These are phyloP conservation scores for Apis dorsata DNA, from an alignment of 1,140 invertebrate genomes.

Conservation along the genomic window DNA sequence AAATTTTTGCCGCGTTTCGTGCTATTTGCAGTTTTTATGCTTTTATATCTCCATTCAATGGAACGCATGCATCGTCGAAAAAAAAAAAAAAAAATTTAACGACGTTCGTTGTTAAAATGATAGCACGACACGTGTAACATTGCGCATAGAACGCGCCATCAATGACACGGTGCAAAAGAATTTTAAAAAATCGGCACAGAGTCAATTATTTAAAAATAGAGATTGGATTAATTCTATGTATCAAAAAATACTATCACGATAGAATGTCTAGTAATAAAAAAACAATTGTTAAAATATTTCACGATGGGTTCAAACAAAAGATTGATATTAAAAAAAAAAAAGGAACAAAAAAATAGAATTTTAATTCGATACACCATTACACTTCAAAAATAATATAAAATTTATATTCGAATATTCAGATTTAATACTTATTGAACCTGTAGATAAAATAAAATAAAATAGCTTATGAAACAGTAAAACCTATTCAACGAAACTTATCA, in stretches of 20 bases:
- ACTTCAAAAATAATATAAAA: too few relatives aligned
- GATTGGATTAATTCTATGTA: neutral
- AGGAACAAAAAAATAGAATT: too few relatives aligned
- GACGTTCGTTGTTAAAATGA: neutral
- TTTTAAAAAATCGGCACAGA: neutral
- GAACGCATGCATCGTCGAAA: neutral
- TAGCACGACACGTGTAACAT: neutral
- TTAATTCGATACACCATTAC: too few relatives aligned
- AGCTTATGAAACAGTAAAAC: neutral
- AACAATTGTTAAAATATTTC: neutral
- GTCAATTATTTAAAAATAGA: neutral
- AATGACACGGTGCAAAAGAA: too few relatives aligned
- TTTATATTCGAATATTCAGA: too few relatives aligned
- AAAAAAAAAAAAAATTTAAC: neutral
- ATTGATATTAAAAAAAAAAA: too few relatives aligned
- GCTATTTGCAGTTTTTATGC: neutral
- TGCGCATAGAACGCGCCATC: neutral
- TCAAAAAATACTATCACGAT: neutral
- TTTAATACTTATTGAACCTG: too few relatives aligned
- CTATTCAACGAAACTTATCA: neutral
- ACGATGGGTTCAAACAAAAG: neutral
- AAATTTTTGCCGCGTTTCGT: neutral
- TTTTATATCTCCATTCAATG: neutral
- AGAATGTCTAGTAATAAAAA: neutral
- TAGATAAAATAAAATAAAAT: too few relatives aligned